Percentiles rank a stretch among this genome's conserved stretches.
Evolutionary conservation across 2,113 vertebrate species (phyloP).

Genomic region (Aegotheles bennettii): DNA sequence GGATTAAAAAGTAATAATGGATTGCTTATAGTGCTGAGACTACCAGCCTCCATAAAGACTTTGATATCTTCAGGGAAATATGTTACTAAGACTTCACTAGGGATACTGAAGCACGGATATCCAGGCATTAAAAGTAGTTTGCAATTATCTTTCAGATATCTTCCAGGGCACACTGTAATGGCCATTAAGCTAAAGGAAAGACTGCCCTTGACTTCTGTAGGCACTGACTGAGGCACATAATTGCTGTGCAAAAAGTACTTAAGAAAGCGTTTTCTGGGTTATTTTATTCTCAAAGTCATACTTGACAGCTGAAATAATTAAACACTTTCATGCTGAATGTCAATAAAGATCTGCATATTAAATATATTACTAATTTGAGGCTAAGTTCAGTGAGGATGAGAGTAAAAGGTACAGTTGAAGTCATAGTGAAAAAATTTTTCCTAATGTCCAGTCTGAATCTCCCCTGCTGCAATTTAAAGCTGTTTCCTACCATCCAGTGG

Average conservation of each 20-base stretch:
- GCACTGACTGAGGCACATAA: not conserved
- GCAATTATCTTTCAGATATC: not conserved
- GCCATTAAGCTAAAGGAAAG: not conserved
- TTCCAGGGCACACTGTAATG: not conserved
- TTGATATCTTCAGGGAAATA: not conserved
- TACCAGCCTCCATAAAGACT: not conserved
- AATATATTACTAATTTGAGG: conserved; percentile 35
- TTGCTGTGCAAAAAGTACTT: not conserved
- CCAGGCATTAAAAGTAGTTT: not conserved
- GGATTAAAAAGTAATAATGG: not conserved
- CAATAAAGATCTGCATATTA: conserved; percentile 21
- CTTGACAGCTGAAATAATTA: conserved; percentile 39
- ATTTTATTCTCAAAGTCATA: conserved; percentile 5
- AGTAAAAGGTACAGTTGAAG: not conserved
- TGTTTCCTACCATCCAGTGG: no score
- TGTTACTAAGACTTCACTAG: not conserved
- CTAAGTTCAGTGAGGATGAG: not conserved
- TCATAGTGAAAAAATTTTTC: no score
- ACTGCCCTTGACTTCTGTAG: not conserved
- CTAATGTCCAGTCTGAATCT: no score
- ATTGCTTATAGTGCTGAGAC: not conserved
- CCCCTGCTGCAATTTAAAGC: no score
- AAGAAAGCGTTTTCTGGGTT: not conserved
- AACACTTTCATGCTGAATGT: conserved; percentile 21
- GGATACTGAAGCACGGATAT: not conserved